Evolutionary conservation across 2,797 vertebrate genomes (phyloP).

Genomic region (Pelodytes ibericus): DNA sequence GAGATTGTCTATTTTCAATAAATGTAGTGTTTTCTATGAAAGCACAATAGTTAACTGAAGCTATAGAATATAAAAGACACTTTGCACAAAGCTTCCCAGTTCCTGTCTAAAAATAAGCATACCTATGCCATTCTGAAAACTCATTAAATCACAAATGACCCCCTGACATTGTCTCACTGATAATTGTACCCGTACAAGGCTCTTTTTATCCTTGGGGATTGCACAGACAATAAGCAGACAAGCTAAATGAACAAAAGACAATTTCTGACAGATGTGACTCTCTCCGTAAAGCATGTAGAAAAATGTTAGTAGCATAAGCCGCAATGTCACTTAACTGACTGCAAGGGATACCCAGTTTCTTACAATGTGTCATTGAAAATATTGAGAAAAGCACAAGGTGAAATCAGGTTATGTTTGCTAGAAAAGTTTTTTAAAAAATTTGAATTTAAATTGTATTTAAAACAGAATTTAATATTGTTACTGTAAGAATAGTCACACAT

Average conservation of each 20-base stretch:
- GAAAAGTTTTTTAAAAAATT: not conserved
- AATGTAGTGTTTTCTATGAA: conserved; percentile 15
- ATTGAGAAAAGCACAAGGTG: conserved; percentile 34
- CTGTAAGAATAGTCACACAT: too few species aligned
- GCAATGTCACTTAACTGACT: conserved; percentile 51
- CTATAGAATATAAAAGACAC: conserved; percentile 27
- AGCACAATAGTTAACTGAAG: conserved; percentile 10
- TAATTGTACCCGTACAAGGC: conserved; percentile 55
- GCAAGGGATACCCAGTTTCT: conserved; percentile 30
- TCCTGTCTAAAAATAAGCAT: conserved; percentile 48
- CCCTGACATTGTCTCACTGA: conserved; percentile 50
- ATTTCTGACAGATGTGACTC: conserved; percentile 54
- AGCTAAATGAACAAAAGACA: conserved; percentile 56
- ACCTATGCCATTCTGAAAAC: conserved; percentile 51
- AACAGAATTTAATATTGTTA: too few species aligned
- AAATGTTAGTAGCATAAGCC: conserved; percentile 41
- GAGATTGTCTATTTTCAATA: conserved; percentile 2
- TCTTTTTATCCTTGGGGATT: conserved; percentile 49
- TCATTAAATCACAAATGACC: conserved; percentile 57
- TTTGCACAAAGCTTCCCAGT: conserved; percentile 16
- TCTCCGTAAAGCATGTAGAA: conserved; percentile 47
- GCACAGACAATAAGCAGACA: conserved; percentile 53
- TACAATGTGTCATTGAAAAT: conserved; percentile 41
- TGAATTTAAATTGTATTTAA: too few species aligned
- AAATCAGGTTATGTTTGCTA: conserved; percentile 7